Percentiles rank a stretch among this genome's conserved stretches.
Evolutionary conservation across 2,797 vertebrate genomes (phyloP).

Genomic region (Caiman crocodilus): DNA sequence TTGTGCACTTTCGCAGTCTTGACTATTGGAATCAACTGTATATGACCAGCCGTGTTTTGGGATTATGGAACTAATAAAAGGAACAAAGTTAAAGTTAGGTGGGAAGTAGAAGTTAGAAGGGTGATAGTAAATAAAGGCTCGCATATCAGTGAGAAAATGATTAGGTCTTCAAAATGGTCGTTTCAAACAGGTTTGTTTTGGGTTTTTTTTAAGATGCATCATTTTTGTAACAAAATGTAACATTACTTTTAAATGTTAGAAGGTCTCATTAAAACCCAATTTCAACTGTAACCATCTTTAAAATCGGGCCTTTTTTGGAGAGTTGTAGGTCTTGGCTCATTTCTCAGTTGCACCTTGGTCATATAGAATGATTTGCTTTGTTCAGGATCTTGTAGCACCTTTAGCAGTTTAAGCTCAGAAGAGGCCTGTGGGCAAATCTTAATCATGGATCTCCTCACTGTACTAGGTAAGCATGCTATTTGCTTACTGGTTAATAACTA

Average conservation of each 20-base stretch:
- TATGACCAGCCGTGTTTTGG: not conserved
- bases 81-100: not conserved
- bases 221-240: not conserved
- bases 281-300: not conserved
- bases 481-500: not conserved
- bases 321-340: not conserved
- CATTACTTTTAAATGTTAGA: not conserved
- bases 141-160: not conserved
- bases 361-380: not conserved
- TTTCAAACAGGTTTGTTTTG: not conserved
- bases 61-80: not conserved
- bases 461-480: not conserved
- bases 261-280: not conserved
- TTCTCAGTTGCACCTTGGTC: not conserved
- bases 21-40: not conserved
- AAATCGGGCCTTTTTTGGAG: not conserved
- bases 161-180: not conserved
- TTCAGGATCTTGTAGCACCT: not conserved
- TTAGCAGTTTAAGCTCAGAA: not conserved
- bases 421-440: not conserved
- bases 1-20: not conserved
- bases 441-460: no score
- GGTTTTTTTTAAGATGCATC: not conserved
- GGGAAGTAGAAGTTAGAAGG: not conserved
- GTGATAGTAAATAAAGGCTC: not conserved